Evolutionary conservation across 1,140 invertebrate species (phyloP).

Genomic region (Lepidostoma basale): DNA sequence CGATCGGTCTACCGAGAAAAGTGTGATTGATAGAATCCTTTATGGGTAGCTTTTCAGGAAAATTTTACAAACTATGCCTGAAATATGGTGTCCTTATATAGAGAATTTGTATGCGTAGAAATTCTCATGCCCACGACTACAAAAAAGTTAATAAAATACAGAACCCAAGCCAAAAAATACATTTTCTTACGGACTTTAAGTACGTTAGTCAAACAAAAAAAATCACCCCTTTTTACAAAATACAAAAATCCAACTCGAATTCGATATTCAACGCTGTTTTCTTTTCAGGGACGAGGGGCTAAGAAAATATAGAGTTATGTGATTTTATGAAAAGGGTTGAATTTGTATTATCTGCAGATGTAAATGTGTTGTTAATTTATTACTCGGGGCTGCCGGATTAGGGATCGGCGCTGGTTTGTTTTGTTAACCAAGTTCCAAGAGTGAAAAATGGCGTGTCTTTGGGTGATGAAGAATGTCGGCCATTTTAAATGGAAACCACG

Average conservation of each 20-base stretch:
- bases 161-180: not conserved
- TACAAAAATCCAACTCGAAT: not conserved
- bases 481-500: conserved; percentile 10
- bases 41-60: conserved; percentile 5
- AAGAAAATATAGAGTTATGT: not conserved
- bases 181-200: not conserved
- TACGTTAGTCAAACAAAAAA: not conserved
- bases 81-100: conserved; percentile 1
- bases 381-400: not conserved
- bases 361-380: not conserved
- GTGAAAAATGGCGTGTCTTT: not conserved
- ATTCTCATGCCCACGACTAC: not conserved
- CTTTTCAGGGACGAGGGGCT: not conserved
- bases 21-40: conserved; percentile 27
- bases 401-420: not conserved
- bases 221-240: not conserved
- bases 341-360: not conserved
- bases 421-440: too few species aligned
- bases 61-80: conserved; percentile 9
- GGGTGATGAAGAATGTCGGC: conserved; percentile 17
- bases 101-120: not conserved
- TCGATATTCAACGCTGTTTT: not conserved
- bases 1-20: not conserved
- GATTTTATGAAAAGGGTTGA: conserved; percentile 2
- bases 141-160: not conserved